Conservation (phyloP, 2,888 invertebrate genomes). For the Formica aserva region DNA sequence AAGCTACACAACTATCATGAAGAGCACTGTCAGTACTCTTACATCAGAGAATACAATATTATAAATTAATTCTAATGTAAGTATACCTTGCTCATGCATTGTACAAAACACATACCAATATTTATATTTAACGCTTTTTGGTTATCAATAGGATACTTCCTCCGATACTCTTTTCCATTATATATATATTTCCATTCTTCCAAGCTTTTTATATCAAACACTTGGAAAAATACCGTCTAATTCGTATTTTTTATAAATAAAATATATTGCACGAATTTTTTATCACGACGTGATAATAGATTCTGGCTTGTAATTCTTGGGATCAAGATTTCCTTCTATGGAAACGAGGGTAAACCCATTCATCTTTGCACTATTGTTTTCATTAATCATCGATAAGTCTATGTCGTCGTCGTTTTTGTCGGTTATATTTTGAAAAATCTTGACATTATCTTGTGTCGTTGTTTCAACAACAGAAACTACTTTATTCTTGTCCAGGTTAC, state of each 20-base stretch:
- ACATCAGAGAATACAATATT: neutral
- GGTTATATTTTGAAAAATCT: neutral
- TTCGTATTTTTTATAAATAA: neutral
- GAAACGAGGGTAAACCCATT: constrained; percentile 43
- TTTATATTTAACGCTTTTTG: constrained; percentile 24
- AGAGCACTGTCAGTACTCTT: neutral
- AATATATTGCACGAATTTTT: constrained; percentile 19
- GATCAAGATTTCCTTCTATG: constrained; percentile 14
- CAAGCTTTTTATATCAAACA: neutral
- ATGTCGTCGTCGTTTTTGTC: neutral
- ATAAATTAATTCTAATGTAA: neutral
- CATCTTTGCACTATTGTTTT: neutral
- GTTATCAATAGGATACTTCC: neutral
- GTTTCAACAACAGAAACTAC: neutral
- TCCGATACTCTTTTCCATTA: neutral
- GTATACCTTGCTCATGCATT: neutral
- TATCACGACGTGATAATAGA: neutral
- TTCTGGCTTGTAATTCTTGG: neutral
- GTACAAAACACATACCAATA: neutral
- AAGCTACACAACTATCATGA: neutral
- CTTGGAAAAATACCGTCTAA: neutral
- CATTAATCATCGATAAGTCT: constrained; percentile 6
- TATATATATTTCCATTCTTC: neutral
- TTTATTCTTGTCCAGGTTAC: neutral
- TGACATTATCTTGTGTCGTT: neutral